Base-by-base conservation (phyloP, 53 echinoderm and acorn worm genomes). In the Echinometra lucunter region DNA sequence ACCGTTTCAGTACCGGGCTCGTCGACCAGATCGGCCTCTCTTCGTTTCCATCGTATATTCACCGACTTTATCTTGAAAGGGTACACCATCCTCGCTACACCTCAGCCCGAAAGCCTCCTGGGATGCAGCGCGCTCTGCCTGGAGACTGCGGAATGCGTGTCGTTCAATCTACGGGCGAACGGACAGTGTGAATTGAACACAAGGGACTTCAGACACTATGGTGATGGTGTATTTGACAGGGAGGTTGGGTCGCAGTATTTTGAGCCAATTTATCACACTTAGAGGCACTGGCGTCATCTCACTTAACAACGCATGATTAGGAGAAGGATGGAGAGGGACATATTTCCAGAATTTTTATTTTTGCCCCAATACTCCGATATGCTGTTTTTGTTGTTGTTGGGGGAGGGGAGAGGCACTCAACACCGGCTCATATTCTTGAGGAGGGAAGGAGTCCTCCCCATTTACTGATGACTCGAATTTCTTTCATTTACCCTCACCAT, bases 231-330 rank as follows among this genome's bases (percentile, higher is more conserved):
- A n/a, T 11, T 57, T 37, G 58, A 63, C 37, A 60, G 66, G 8
- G 57, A 38, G 19, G 0, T 60, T 35, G 90, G 90, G 28, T 30
- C 57, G 6, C 38, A 57, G 37, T 58, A 90, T 60, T 90, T 34
- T 58, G 90, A 90, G 40, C 90, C 90, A 38, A 60, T 90, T 57
- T 90, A 90, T 58, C 58, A 38, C 63, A 23, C 37, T 16, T 90
- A 90, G 58, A 58, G 57, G 37, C 60, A 67, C 9, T 16, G 30
- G 30, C 12, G 67, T 28, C 30, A 67, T 17, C 67, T 21, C 32
- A 67, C 28, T 32, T 28, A 67, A 28, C 10, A 67, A 67, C 30
- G 60, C 23, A 17, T 5, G 12, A n/a, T n/a, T n/a, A 11, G 53
- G 53, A 13, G 70, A 32, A 30, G 69, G 69, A 0, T 28, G 4